Base-by-base conservation (phyloP, 1,140 invertebrate genomes). In the Acromyrmex charruanus region DNA sequence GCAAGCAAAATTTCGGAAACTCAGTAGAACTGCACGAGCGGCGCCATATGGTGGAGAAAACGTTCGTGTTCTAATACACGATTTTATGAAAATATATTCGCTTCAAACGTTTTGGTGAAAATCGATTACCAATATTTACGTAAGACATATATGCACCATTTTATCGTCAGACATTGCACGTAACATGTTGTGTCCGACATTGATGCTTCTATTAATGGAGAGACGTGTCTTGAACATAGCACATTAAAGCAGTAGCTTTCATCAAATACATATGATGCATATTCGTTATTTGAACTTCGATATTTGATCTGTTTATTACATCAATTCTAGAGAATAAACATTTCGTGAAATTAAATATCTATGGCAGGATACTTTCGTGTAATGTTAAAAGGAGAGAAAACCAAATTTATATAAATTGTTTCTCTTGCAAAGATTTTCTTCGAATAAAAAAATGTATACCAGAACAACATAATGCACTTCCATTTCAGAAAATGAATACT, bases 11-110 rank as follows among this genome's bases (percentile, higher is more conserved):
- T 65, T 51, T 49, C 44, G 16, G 28, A 63, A 58, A 53, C 58
- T 74, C 84, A n/a, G 44, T 55, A 28, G 53, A 75, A 44, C 16
- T 35, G 28, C 25, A 61, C 58, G 63, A 65, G 58, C 39, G 2
- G 5, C 66, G 77, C 65, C 88, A 84, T 87, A 89, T 89, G 88
- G 88, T 35, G 51, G 12, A 12, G 69, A 25, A 75, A 84, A 61
- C 39, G 35, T 75, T 51, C n/a, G n/a, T 28, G 53, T 74, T 84
- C 51, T 81, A 81, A 81, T 81, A 59, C 14, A 18, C 39, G 18
- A 63, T 35, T 82, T 84, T 84, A 84, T 49, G 39, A 21, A 49
- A 84, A 84, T 28, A 39, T 18, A 61, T 72, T 61, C n/a, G 61
- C n/a, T 68, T 69, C 4, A 39, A 69, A 9, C 21, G 18, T 25